Conservation (phyloP, 2,888 invertebrate genomes). For the Eustalomyia histrio region DNA sequence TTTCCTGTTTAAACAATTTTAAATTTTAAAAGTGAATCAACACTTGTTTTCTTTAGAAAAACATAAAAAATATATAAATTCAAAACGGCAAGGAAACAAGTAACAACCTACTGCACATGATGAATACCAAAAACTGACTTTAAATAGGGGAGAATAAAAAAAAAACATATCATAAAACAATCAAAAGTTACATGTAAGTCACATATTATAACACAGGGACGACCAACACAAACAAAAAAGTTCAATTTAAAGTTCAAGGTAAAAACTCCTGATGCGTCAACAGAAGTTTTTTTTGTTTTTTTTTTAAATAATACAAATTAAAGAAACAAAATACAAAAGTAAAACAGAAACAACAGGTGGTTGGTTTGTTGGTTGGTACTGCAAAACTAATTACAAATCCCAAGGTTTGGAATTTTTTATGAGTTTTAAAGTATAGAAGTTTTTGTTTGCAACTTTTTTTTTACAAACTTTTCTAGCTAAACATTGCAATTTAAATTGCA, state of each 20-base stretch:
- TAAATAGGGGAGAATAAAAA: not conserved
- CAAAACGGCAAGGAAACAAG: not conserved
- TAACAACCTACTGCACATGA: not conserved
- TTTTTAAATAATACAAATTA: slow-evolving; percentile 1
- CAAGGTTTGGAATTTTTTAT: not conserved
- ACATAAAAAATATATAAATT: not conserved
- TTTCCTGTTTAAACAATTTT: not conserved
- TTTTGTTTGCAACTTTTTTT: not conserved
- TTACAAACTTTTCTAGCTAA: too few species aligned
- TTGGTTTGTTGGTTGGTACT: not conserved
- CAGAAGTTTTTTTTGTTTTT: not conserved
- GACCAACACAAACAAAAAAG: slow-evolving; percentile 19
- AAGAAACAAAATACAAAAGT: slow-evolving; percentile 20
- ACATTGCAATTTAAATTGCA: too few species aligned
- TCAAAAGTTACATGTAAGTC: not conserved
- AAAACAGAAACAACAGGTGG: slow-evolving; percentile 7
- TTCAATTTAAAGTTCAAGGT: slow-evolving; percentile 50
- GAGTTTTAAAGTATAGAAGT: not conserved
- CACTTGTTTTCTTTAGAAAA: not conserved
- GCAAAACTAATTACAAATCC: not conserved
- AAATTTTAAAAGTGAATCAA: not conserved
- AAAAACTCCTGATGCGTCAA: slow-evolving; percentile 27
- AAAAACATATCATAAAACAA: not conserved
- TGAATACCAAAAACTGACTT: not conserved
- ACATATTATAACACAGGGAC: slow-evolving; percentile 11